These are phyloP conservation scores for Zootoca vivipara DNA, from an alignment of 2,113 vertebrate genomes.

Conservation along the genomic window DNA sequence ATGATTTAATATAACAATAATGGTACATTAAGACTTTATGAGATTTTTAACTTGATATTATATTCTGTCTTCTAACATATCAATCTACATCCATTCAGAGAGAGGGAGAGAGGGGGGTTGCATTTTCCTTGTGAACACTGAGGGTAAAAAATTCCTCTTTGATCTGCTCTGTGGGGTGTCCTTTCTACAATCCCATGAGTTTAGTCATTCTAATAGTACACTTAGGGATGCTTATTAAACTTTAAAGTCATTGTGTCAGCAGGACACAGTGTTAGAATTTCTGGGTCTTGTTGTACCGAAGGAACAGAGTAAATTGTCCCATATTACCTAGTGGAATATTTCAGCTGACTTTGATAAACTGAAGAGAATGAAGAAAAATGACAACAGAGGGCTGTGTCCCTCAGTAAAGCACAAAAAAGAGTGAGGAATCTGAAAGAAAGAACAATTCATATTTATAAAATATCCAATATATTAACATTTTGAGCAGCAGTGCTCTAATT, in stretches of 20 bases:
- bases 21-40: background rate
- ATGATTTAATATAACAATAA: constrained; percentile 3
- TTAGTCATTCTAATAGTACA: constrained; percentile 34
- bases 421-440: background rate
- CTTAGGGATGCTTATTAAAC: constrained; percentile 26
- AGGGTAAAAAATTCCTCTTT: constrained; percentile 12
- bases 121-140: constrained; percentile 21
- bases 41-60: constrained; percentile 28
- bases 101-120: background rate
- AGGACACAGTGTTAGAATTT: constrained; percentile 3
- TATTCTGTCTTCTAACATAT: constrained; percentile 25
- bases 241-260: constrained; percentile 17
- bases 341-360: background rate
- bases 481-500: background rate
- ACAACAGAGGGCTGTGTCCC: no score
- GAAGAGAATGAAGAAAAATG: background rate
- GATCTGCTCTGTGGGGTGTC: constrained; percentile 5
- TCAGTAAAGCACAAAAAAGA: background rate
- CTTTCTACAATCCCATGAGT: constrained; percentile 26
- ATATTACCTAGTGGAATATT: background rate
- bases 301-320: background rate
- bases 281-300: background rate
- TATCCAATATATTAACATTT: background rate
- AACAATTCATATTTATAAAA: background rate
- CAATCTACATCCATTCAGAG: constrained; percentile 1